Conservation (phyloP, 2,888 invertebrate species). For the Cacoxenus indagator region DNA sequence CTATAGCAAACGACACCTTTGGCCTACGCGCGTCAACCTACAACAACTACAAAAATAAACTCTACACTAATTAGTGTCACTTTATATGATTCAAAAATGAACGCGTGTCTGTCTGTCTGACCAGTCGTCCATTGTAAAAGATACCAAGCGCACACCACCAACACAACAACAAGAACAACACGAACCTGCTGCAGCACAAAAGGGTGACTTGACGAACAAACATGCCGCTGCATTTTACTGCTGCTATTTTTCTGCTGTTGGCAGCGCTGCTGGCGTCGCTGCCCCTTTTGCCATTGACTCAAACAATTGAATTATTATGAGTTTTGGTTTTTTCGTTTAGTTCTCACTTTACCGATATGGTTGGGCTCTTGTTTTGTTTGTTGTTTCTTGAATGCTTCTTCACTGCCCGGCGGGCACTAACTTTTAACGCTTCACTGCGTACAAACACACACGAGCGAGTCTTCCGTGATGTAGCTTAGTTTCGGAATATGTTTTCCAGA, state of each 20-base stretch:
- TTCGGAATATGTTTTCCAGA: conserved; percentile 49
- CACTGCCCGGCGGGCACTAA: conserved; percentile 46
- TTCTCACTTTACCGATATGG: conserved; percentile 23
- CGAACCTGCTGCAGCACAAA: conserved; percentile 23
- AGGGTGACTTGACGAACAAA: conserved; percentile 54
- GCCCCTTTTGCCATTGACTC: background rate
- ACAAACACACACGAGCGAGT: conserved; percentile 27
- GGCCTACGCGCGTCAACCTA: conserved; percentile 36
- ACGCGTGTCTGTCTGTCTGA: background rate
- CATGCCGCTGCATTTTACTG: conserved; percentile 32
- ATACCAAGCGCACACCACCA: conserved; percentile 22
- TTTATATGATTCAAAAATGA: conserved; percentile 32
- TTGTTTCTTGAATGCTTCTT: conserved; percentile 42
- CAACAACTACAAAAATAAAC: conserved; percentile 19
- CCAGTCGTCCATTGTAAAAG: conserved; percentile 3
- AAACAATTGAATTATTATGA: conserved; percentile 44
- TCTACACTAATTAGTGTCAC: conserved; percentile 52
- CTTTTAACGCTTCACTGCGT: conserved; percentile 61
- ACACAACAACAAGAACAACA: background rate
- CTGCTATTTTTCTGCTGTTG: too few relatives aligned
- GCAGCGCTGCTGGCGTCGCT: conserved; percentile 1
- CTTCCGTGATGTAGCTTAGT: conserved; percentile 41
- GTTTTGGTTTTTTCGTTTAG: conserved; percentile 47
- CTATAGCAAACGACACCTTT: conserved; percentile 52
- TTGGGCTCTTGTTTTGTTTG: background rate